Base-by-base conservation (phyloP, 2,888 invertebrate species). In the Acleris literana region DNA sequence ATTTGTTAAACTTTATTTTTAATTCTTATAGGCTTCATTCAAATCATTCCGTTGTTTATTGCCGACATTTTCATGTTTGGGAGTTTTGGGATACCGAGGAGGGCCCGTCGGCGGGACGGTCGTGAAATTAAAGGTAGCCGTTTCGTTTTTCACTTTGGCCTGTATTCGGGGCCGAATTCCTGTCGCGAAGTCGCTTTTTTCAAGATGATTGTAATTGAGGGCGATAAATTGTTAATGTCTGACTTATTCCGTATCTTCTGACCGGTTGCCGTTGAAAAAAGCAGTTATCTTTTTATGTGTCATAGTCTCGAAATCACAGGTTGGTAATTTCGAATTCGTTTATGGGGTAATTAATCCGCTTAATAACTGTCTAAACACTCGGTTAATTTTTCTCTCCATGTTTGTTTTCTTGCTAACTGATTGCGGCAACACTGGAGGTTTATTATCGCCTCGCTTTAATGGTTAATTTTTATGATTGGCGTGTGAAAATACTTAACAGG, bases 11-110 rank as follows among this genome's bases (percentile, higher is more conserved):
- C 80, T 83, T 86, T 83, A 83, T 86, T 90, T 90, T 88, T 85
- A 85, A 85, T 87, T 86, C 84, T 83, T 79, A 74, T 85, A 78
- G 79, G 80, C 83, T 85, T 88, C 90, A 90, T 92, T 91, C 91
- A 91, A 92, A 92, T 92, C 86, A 87, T 86, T 89, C 80, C 73
- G 89, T 91, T 90, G 92, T 92, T 92, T 92, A 92, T 92, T 86
- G 92, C 82, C 86, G 85, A 87, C 90, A 90, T 92, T 92, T 92
- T 92, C 86, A 88, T 91, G 86, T 90, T 92, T 92, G 75, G 87
- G 89, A 92, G 91, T 90, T 90, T 92, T 92, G 75, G 87, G 90
- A 92, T 92, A 88, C 90, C 77, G 70, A 70, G 74, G 80, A 70
- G 76, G 78, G 73, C 80, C 70, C 87, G 88, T 78, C 90, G 88